Base-by-base conservation (phyloP, 2,113 vertebrate genomes). In the Reinhardtius hippoglossoides region DNA sequence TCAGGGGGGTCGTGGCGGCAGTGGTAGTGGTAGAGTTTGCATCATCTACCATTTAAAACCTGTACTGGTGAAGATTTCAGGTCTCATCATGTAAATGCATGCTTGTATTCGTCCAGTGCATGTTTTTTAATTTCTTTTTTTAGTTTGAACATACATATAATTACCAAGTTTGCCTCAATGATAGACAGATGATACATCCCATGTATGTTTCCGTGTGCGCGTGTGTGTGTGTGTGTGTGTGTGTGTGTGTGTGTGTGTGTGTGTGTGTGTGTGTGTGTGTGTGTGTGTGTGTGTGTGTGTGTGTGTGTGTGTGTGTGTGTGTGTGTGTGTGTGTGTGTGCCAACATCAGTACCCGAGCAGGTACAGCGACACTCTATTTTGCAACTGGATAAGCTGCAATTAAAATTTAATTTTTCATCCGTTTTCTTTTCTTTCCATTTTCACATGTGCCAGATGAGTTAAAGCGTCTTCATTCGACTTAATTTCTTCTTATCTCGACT, bases 31-130 rank as follows among this genome's bases (percentile, higher is more conserved):
- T 75, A 71, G 76, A 83, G 80, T 64, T 6, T 54, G 62, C 82
- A 55, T 81, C 73, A 57, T 86, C 83, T 60, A 65, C 78, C 78
- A 58, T 90, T 85, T 67, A 63, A 7, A 74, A 79, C 18, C 78
- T 71, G 82, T 89, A 66, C 81, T 80, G 87, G 84, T 80, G 89
- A 83, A 80, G 79, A 87, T 84, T 89, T 90, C 92, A 91, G 91
- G 84, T 88, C 75, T 90, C 91, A 92, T 93, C 88, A 76, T 87
- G 90, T 92, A 91, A 93, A 92, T 94, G 94, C 94, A 95, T 95
- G 94, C 93, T 91, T 71, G 85, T 94, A 85, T 81, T 87, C 54
- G 88, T 94, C 92, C 71, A 83, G 74, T 94, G 94, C 93, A 95
- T 93, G 93, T 83, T 84, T 88, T 75, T 88, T 67, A 73, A 78